phyloP scores from a whole-genome alignment of 2,888 invertebrate species.

The Oligia fasciuncula region DNA sequence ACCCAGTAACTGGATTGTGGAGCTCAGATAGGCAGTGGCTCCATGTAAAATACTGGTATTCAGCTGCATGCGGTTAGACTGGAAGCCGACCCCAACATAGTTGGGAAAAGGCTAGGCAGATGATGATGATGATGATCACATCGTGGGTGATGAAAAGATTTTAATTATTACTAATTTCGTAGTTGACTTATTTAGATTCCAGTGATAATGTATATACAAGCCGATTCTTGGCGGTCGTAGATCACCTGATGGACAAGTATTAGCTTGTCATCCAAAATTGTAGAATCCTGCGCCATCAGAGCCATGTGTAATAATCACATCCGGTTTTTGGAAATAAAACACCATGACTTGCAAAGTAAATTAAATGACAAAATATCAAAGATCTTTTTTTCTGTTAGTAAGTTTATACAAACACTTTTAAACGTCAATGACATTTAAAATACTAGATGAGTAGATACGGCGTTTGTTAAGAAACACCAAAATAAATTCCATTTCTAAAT shows the following conservation, averaged over 20 bases:
- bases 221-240: background rate
- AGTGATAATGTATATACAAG: background rate
- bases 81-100: too few relatives aligned
- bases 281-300: background rate
- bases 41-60: too few relatives aligned
- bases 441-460: background rate
- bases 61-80: too few relatives aligned
- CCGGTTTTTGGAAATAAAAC: background rate
- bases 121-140: background rate
- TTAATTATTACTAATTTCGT: background rate
- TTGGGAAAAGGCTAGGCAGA: too few relatives aligned
- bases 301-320: background rate
- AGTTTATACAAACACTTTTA: background rate
- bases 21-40: too few relatives aligned
- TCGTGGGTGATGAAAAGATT: slow-evolving; percentile 7
- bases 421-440: background rate
- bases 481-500: background rate
- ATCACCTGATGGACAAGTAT: background rate
- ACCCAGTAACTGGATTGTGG: too few relatives aligned
- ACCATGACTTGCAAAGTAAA: slow-evolving; percentile 23
- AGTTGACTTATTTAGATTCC: background rate
- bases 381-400: background rate
- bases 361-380: background rate
- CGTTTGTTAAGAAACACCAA: background rate
- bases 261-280: slow-evolving; percentile 11